Evolutionary conservation across 2,113 vertebrate species (phyloP), one percentile per base, ranked within the genome.

Genomic region (Stictonetta naevosa): DNA sequence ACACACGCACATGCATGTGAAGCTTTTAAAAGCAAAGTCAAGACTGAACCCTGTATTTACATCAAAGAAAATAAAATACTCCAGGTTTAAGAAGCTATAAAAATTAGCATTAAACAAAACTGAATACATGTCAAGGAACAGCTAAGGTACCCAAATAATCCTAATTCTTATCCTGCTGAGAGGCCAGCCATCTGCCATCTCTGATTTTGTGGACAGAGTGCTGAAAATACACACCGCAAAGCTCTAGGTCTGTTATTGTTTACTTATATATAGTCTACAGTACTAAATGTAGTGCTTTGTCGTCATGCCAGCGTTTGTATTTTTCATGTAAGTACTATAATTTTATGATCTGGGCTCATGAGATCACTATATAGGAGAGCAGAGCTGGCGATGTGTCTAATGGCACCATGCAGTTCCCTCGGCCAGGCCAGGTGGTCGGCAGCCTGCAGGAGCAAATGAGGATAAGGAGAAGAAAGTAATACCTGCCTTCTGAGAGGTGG

Each of bases 221-320:
- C n/a, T 93, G 79, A 90, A 96, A 95, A 95, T 42, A 44, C 21
- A 50, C 2, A 1, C 44, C 50, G 64, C 33, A 76, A 58, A 90
- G 48, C n/a, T 44, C 11, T 34, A 83, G 48, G 42, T 80, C 75
- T 95, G 78, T 4, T 92, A 83, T 79, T 97, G 38, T 92, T 95
- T 91, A 87, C 48, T 48, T 29, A 52, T 16, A 48, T 21, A 31
- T 14, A 59, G 40, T 58, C 60, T 78, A 23, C 33, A 75, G 33
- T 63, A 59, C 25, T 89, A 92, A 94, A 86, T 66, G 50, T 34
- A 81, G 59, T 33, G 11, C 26, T 93, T 85, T 0, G 12, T 94
- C 5, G 1, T 82, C 87, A 64, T 90, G 74, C 88, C 71, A 82
- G 64, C 33, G 17, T 94, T 88, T 68, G 58, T 73, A 50, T 87